These are phyloP conservation scores for Deroptyus accipitrinus DNA, from an alignment of 2,113 vertebrate genomes.

Conservation along the genomic window DNA sequence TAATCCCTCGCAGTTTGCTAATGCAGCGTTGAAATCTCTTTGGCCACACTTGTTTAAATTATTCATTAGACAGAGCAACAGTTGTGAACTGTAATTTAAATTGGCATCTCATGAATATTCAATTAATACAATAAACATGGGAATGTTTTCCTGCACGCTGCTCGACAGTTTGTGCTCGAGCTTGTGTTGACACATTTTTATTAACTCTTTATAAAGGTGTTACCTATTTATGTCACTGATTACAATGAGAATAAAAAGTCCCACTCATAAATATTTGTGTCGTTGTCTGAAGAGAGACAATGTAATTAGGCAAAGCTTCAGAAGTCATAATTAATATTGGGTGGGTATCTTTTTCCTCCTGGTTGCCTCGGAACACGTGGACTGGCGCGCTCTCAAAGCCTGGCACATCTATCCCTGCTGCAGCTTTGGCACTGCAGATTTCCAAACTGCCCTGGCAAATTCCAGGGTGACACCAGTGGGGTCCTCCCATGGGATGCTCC, in stretches of 20 bases:
- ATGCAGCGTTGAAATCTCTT: conserved; percentile 81
- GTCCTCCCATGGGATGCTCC: accelerated
- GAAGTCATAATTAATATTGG: conserved; percentile 55
- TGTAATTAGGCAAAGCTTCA: conserved; percentile 66
- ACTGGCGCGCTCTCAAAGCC: not conserved
- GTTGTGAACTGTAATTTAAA: conserved; percentile 87
- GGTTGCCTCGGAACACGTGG: not conserved
- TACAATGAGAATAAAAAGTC: conserved; percentile 58
- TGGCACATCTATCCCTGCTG: not conserved
- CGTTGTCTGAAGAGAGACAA: conserved; percentile 42
- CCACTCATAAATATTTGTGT: conserved; percentile 69
- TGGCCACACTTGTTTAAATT: conserved; percentile 83
- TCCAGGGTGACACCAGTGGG: accelerated
- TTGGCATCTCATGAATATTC: conserved; percentile 84
- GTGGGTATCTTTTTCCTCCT: not conserved
- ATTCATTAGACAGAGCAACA: conserved; percentile 82
- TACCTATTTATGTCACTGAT: conserved; percentile 68
- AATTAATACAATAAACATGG: conserved; percentile 79
- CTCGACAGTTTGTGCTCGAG: conserved; percentile 74
- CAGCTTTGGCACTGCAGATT: not conserved
- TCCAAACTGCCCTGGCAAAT: not conserved
- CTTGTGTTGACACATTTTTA: conserved; percentile 78
- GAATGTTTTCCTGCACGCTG: conserved; percentile 74
- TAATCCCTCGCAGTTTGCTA: conserved; percentile 80
- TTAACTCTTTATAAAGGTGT: conserved; percentile 76